Base-by-base conservation (phyloP, 2,797 vertebrate species). In the Micrastur ruficollis region DNA sequence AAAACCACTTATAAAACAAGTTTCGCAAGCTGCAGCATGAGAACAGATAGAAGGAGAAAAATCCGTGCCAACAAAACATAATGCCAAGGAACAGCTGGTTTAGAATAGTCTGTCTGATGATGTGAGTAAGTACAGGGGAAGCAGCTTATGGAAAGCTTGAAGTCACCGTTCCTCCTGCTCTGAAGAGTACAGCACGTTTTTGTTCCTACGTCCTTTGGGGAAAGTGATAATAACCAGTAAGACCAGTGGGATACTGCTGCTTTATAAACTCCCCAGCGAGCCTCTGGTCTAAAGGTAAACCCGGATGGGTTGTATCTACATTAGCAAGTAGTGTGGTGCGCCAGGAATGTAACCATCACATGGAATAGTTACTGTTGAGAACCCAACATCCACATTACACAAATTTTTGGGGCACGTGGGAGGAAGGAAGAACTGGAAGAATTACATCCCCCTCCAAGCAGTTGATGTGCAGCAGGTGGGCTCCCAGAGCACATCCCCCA, bases 261-360 rank as follows among this genome's bases (percentile, higher is more conserved):
- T 58, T 58, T 22, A 23, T 4, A 2, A 85, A 82, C 25, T 49
- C 10, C 23, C 20, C 47, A 62, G 18, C 8, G 2, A 49, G 66
- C 2, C 36, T 50, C 55, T 36, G 42, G 3, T 34, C 50, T 56
- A 7, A 44, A 38, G 49, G 27, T 44, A 42, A 74, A 18, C 12
- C 2, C 38, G 31, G 16, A 21, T 1, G n/a, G 5, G 2, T n/a
- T 44, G 7, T 9, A 63, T 5, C 31, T 14, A 1, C 1, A 0
- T 22, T n/a, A 63, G 38, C 31, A 47, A 19, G 22, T 4, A 11
- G 17, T 4, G 6, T 9, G 26, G 7, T 23, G 25, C 18, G 29
- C 3, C 27, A 32, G 25, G 55, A 58, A 34, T 5, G 27, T 8
- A 58, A 29, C 5, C 14, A 8, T 7, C 5, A 2, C 0, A 0